phyloP scores from a whole-genome alignment of 2,888 invertebrate species.

The Hyposoter didymator region DNA sequence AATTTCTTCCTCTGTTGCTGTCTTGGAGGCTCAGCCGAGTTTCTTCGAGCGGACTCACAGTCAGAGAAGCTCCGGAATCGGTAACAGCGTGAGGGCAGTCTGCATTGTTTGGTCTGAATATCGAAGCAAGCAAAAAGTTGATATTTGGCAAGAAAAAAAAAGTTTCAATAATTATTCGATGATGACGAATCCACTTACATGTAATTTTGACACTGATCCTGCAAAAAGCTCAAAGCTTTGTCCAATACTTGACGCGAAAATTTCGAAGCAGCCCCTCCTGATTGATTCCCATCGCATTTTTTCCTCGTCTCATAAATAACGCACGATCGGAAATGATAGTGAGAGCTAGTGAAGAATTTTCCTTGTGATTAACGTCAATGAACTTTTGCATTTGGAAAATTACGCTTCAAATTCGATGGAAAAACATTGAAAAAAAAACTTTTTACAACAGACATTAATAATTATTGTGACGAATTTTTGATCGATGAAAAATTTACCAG shows the following conservation, averaged over 20 bases:
- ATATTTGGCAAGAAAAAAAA: neutral
- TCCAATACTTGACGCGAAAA: constrained; percentile 86
- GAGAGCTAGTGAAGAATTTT: constrained; percentile 84
- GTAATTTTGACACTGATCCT: constrained; percentile 87
- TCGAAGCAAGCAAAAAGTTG: neutral
- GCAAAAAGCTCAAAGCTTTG: constrained; percentile 86
- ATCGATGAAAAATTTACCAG: constrained; percentile 83
- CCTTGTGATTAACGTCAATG: no score
- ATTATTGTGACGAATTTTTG: neutral
- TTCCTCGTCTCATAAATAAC: constrained; percentile 85
- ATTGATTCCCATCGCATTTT: constrained; percentile 85
- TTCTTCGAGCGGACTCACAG: constrained; percentile 73
- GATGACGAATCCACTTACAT: constrained; percentile 83
- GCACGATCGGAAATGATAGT: constrained; percentile 87
- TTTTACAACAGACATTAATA: neutral
- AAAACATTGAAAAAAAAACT: neutral
- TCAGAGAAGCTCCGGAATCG: constrained; percentile 70
- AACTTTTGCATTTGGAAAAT: no score
- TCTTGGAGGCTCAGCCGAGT: constrained; percentile 63
- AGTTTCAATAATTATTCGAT: neutral
- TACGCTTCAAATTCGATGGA: no score
- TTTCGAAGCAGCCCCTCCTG: constrained; percentile 85
- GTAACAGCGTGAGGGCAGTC: constrained; percentile 83
- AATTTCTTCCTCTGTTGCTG: constrained; percentile 71
- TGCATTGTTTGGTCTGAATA: constrained; percentile 85